Evolutionary conservation across 2,113 vertebrate genomes (phyloP).

Genomic region (Esox niger): DNA sequence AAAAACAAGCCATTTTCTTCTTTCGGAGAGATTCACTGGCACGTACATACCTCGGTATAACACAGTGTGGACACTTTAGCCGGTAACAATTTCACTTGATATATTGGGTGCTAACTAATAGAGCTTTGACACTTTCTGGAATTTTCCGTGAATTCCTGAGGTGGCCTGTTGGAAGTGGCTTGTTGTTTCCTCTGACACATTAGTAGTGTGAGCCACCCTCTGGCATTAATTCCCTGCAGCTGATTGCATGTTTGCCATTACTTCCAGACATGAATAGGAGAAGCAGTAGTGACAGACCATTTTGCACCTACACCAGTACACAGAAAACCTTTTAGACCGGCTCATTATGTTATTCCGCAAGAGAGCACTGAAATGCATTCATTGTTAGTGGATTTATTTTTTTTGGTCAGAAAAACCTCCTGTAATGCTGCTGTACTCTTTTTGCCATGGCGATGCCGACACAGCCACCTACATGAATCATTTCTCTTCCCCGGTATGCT

Average conservation of each 20-base stretch:
- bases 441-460: constrained; percentile 43
- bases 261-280: constrained; percentile 61
- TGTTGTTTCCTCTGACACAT: constrained; percentile 56
- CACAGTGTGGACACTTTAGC: constrained; percentile 19
- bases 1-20: constrained; percentile 44
- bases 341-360: constrained; percentile 71
- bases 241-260: constrained; percentile 71
- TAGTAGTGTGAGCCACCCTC: constrained; percentile 66
- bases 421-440: constrained; percentile 43
- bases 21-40: constrained; percentile 29
- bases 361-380: constrained; percentile 50
- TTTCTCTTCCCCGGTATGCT: constrained; percentile 53
- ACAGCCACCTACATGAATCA: constrained; percentile 43
- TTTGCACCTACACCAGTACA: constrained; percentile 72
- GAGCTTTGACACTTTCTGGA: constrained; percentile 37
- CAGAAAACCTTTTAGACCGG: constrained; percentile 68
- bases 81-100: constrained; percentile 46
- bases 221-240: constrained; percentile 60
- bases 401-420: too few species aligned
- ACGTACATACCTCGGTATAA: constrained; percentile 21
- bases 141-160: constrained; percentile 49
- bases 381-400: constrained; percentile 44
- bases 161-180: constrained; percentile 54
- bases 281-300: constrained; percentile 67
- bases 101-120: constrained; percentile 49